Conservation (phyloP, 2,797 vertebrate species). For the Sternotherus odoratus region DNA sequence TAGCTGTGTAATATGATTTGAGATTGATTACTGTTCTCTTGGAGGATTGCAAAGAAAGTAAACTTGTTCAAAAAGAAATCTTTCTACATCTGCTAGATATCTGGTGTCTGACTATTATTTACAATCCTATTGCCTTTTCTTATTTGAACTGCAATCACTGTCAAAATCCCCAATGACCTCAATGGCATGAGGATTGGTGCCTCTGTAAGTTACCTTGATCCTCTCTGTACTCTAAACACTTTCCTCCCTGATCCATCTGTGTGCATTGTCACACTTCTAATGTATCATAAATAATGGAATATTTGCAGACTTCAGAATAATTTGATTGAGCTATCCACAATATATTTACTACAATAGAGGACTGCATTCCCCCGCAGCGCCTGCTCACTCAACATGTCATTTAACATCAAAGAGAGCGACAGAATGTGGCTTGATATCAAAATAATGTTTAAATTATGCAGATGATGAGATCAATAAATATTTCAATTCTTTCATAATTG, state of each 20-base stretch:
- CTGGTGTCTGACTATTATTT: not conserved
- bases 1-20: not conserved
- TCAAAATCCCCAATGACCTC: not conserved
- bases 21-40: accelerated
- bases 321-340: not conserved
- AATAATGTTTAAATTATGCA: not conserved
- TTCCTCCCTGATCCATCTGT: not conserved
- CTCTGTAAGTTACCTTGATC: accelerated
- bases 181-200: not conserved
- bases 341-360: not conserved
- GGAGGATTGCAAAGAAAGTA: not conserved
- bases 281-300: accelerated
- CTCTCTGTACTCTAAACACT: accelerated
- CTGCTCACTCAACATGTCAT: not conserved
- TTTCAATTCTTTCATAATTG: not conserved
- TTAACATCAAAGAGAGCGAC: not conserved
- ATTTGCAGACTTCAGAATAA: not conserved
- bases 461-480: accelerated
- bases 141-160: not conserved
- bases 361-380: not conserved
- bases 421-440: not conserved
- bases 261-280: not conserved
- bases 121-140: not conserved
- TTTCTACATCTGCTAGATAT: accelerated
- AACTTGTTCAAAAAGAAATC: not conserved